Percentiles rank a stretch among this genome's conserved stretches.
Evolutionary conservation across 1,140 invertebrate genomes (phyloP).

Genomic region (Anoplolepis gracilipes): DNA sequence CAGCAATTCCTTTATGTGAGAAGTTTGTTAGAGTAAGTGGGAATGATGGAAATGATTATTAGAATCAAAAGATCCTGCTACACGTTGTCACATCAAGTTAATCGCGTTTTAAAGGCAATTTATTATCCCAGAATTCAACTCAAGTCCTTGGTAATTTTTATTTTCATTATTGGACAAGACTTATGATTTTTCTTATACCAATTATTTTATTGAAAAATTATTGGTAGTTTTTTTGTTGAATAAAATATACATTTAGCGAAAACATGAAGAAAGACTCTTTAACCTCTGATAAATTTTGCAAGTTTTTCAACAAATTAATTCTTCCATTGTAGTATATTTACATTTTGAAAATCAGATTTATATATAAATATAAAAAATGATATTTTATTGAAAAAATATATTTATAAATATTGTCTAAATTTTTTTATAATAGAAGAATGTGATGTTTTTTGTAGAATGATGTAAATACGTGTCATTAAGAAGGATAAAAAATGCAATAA

Average conservation of each 20-base stretch:
- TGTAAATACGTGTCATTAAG: neutral
- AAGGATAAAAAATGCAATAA: neutral
- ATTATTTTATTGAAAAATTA: neutral
- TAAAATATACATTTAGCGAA: neutral
- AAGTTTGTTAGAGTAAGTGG: slow-evolving; percentile 80
- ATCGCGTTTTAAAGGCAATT: slow-evolving; percentile 17
- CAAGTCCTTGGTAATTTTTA: neutral
- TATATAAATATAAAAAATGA: neutral
- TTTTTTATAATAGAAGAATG: neutral
- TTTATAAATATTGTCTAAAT: neutral
- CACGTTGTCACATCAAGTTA: slow-evolving; percentile 30
- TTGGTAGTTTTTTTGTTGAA: neutral
- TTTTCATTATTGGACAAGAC: neutral
- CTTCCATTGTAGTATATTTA: neutral
- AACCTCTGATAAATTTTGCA: neutral
- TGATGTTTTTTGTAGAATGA: neutral
- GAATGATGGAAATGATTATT: slow-evolving; percentile 54
- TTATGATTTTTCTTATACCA: neutral
- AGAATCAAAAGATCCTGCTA: slow-evolving; percentile 57
- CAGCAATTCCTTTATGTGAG: slow-evolving; percentile 81
- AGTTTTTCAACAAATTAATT: neutral
- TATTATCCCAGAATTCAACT: neutral
- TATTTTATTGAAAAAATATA: neutral
- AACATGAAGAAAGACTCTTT: neutral
- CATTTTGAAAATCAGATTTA: neutral